Evolutionary conservation across 2,113 vertebrate species (phyloP), one percentile per base, ranked within the genome.

Genomic region (Gila orcuttii): DNA sequence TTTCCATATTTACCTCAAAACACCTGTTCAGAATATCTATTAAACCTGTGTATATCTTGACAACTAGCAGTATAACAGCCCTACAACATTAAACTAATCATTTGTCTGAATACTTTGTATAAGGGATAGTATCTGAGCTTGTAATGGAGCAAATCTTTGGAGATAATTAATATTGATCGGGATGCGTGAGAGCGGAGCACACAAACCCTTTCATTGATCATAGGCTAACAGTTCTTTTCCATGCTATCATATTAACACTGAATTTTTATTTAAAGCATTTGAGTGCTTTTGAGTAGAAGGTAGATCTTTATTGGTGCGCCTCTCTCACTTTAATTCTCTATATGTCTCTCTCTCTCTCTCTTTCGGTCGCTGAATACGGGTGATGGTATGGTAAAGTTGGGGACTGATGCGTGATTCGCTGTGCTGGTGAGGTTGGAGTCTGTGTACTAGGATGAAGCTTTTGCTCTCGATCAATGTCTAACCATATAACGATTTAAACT

Each of bases 401-500:
- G 83, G 11, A 79, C 19, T 64, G 15, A 3, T 64, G 39, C 10
- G 42, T 50, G 57, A 36, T 83, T 59, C 79, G 39, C 33, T 68
- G 19, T 82, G 69, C 45, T 55, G 71, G 85, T 50, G 60, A 64
- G 42, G 68, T 52, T 74, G 36, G 42, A 82, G 71, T 76, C 25
- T 8, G 17, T 12, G 66, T 39, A 50, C n/a, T 66, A 55, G 21
- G 55, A 69, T 81, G 33, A 82, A 75, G 78, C 62, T 75, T 75
- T 81, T 73, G 19, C 11, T 74, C 85, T 33, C 15, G 79, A 82
- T 86, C 85, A 79, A 82, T 86, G 31, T 64, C 42, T 82, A 47
- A 57, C 71, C 45, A 59, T 66, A 66, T 83, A 86, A 83, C 6
- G 45, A 86, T 77, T 86, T 86, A 77, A 76, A 82, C 57, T 60